Evolutionary conservation across 2,113 vertebrate genomes (phyloP).

Genomic region (Laterallus jamaicensis): DNA sequence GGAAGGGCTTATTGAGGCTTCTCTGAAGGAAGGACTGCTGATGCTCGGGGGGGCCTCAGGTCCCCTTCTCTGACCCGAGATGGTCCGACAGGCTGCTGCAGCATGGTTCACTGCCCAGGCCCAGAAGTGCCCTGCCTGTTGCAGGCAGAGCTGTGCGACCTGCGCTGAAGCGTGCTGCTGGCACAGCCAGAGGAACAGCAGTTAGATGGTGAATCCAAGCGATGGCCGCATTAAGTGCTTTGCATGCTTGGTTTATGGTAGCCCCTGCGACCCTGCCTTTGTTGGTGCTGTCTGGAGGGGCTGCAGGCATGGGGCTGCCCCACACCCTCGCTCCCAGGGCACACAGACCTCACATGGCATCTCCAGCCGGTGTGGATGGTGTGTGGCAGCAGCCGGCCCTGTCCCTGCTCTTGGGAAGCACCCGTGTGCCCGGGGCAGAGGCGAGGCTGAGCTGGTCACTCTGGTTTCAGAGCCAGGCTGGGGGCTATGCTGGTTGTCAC

Average conservation of each 20-base stretch:
- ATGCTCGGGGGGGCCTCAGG: background rate
- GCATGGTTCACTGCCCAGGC: background rate
- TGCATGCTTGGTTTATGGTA: background rate
- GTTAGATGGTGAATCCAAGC: background rate
- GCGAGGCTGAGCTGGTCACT: background rate
- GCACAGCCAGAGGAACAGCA: background rate
- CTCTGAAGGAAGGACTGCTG: background rate
- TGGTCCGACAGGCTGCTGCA: background rate
- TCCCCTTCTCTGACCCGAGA: background rate
- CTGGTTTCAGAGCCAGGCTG: background rate
- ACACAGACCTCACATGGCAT: background rate
- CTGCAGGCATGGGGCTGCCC: background rate
- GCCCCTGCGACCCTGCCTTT: background rate
- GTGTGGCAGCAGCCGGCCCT: background rate
- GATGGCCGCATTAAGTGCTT: accelerated
- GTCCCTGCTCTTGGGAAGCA: background rate
- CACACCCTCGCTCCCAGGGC: accelerated
- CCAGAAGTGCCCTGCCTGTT: background rate
- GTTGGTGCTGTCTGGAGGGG: background rate
- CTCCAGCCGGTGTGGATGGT: background rate
- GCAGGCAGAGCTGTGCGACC: background rate
- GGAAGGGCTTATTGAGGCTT: background rate
- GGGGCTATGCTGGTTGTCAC: background rate
- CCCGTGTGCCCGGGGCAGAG: background rate
- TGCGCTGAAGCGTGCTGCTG: background rate